Conservation (phyloP, 2,113 vertebrate species). For the Salvelinus fontinalis region DNA sequence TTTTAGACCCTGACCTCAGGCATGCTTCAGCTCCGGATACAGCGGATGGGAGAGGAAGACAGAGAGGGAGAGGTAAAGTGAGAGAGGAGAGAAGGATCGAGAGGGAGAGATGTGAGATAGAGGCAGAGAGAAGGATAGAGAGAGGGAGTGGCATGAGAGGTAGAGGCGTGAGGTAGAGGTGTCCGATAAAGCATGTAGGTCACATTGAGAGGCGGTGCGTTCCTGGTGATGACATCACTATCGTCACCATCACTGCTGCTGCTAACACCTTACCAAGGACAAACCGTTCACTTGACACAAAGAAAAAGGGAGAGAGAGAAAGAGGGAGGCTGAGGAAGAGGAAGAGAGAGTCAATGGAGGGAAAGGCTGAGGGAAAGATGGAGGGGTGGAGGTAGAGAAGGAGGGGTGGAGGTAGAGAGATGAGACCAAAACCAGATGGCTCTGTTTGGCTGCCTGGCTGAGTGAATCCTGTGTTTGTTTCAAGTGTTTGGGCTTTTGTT, state of each 20-base stretch:
- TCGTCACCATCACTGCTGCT: slow-evolving; percentile 22
- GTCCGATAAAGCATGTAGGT: slow-evolving; percentile 56
- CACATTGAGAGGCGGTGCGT: slow-evolving; percentile 45
- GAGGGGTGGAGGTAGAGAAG: too few relatives aligned
- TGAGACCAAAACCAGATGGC: too few relatives aligned
- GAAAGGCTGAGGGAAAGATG: neutral
- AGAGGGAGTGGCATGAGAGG: neutral
- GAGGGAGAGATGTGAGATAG: neutral
- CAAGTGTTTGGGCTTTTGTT: neutral
- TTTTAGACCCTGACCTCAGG: slow-evolving; percentile 55
- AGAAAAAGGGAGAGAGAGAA: neutral
- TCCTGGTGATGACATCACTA: slow-evolving; percentile 35
- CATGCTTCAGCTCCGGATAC: slow-evolving; percentile 1
- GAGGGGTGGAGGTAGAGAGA: too few relatives aligned
- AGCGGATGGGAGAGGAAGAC: neutral
- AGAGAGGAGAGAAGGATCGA: neutral
- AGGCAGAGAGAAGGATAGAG: neutral
- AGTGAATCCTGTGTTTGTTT: neutral
- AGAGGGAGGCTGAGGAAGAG: too few relatives aligned
- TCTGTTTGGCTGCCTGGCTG: too few relatives aligned
- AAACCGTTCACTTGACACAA: neutral
- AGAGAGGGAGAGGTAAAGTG: neutral
- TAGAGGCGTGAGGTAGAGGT: neutral
- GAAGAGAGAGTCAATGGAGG: neutral
- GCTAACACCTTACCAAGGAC: neutral